phyloP scores from a whole-genome alignment of 2,113 vertebrate genomes.

The Galemys pyrenaicus region DNA sequence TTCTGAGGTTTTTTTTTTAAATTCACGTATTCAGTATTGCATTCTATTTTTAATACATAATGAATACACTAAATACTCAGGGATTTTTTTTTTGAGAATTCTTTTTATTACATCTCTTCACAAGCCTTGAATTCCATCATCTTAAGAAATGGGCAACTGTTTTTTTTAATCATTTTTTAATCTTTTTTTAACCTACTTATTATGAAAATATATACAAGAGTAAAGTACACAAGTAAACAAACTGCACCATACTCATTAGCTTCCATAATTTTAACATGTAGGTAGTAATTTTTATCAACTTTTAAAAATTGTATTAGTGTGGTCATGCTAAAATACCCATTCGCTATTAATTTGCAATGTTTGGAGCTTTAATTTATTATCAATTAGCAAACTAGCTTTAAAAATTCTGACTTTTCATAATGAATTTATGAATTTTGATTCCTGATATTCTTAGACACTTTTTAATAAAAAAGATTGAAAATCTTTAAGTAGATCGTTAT shows the following conservation, averaged over 20 bases:
- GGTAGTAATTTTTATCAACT: not conserved
- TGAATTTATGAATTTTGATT: conserved; percentile 35
- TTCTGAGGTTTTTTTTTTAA: not conserved
- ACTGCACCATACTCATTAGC: not conserved
- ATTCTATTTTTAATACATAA: not conserved
- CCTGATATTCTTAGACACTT: not conserved
- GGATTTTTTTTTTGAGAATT: not conserved
- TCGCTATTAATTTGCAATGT: not conserved
- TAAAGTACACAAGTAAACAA: not conserved
- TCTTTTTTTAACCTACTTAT: not conserved
- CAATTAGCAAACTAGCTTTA: not conserved
- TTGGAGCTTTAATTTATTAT: not conserved
- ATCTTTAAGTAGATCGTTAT: not conserved
- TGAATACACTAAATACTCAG: not conserved
- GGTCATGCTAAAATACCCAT: not conserved
- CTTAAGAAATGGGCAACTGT: not conserved
- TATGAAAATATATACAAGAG: not conserved
- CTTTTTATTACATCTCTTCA: not conserved
- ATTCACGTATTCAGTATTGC: not conserved
- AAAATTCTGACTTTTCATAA: not conserved
- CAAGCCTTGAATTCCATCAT: not conserved
- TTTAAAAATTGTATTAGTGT: not conserved
- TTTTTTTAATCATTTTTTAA: too few species aligned
- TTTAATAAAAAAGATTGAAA: not conserved
- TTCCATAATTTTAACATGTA: not conserved